Base-by-base conservation (phyloP, 2,797 vertebrate genomes). In the Percopsis omiscomaycus region DNA sequence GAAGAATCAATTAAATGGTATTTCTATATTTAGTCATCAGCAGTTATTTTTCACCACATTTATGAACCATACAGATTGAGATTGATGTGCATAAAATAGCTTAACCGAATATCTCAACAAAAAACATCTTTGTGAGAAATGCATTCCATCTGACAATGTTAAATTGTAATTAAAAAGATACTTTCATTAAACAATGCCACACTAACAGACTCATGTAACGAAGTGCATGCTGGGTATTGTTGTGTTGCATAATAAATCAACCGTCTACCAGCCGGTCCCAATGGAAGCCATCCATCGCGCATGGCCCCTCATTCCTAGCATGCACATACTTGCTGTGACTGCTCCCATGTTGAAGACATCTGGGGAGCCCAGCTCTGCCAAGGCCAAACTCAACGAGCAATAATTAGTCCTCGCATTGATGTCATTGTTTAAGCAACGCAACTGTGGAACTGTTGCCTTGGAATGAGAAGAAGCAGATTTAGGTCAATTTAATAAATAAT, bases 311-410 rank as follows among this genome's bases (percentile, higher is more conserved):
- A 58, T 77, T 86, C 63, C 70, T 74, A 64, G 28, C 71, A 59
- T 62, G 67, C 67, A 63, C 47, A 14, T 57, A 64, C 45, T 55
- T 22, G 48, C 59, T 72, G 71, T 15, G 68, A 73, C 77, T 68
- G 80, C 59, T 73, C 60, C 73, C 84, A 83, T 80, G 68, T 76
- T 86, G 75, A 78, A 80, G 77, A 71, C 83, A 90, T 88, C 72
- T 88, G 83, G 71, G 66, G 22, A 61, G 63, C 59, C 56, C 68
- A 73, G 68, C 6, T 54, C 28, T 78, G 83, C 82, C 81, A 80
- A 78, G 66, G 70, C 74, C 65, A 71, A 83, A 85, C 50, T 58
- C 55, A 56, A 68, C 51, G 69, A 78, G 75, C 77, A 50, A 69
- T 79, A 79, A 86, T 86, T 80, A 77, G 63, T 59, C 66, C 74